Evolutionary conservation across 2,888 invertebrate genomes (phyloP).

Genomic region (Drosophila phalerata): DNA sequence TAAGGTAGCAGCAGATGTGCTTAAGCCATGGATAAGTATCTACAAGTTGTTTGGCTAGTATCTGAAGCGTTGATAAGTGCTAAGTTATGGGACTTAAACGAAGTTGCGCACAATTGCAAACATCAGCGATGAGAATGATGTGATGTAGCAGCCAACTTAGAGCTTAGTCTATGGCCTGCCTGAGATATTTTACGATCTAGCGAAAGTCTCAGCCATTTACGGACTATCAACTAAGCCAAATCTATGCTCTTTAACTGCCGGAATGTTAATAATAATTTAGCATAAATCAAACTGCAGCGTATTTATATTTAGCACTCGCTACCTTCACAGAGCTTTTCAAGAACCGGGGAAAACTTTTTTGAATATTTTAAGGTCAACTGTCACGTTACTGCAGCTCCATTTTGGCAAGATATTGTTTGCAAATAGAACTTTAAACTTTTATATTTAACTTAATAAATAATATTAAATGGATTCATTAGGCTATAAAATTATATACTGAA

Average conservation of each 20-base stretch:
- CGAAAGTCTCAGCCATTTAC: slow-evolving; percentile 39
- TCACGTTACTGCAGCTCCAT: slow-evolving; percentile 9
- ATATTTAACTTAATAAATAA: too few relatives aligned
- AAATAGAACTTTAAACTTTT: not conserved
- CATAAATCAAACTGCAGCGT: slow-evolving; percentile 39
- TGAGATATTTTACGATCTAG: slow-evolving; percentile 28
- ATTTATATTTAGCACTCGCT: slow-evolving; percentile 5
- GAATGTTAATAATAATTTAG: slow-evolving; percentile 42
- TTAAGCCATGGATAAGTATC: slow-evolving; percentile 64
- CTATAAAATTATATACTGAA: too few relatives aligned
- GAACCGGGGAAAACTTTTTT: slow-evolving; percentile 12
- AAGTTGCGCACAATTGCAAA: slow-evolving; percentile 52
- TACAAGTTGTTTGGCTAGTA: slow-evolving; percentile 66
- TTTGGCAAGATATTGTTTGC: slow-evolving; percentile 7
- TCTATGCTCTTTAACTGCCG: slow-evolving; percentile 40
- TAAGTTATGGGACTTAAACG: slow-evolving; percentile 64
- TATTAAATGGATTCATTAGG: too few relatives aligned
- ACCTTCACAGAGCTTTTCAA: not conserved
- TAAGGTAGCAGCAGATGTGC: slow-evolving; percentile 47
- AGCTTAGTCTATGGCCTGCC: slow-evolving; percentile 2
- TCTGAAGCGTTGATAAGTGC: slow-evolving; percentile 64
- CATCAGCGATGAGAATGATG: slow-evolving; percentile 21
- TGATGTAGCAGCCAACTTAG: slow-evolving; percentile 12
- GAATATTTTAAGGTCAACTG: slow-evolving; percentile 21
- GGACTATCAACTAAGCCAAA: slow-evolving; percentile 27